Base-by-base conservation (phyloP, 2,888 invertebrate species). In the Lasioglossum zephyrum region DNA sequence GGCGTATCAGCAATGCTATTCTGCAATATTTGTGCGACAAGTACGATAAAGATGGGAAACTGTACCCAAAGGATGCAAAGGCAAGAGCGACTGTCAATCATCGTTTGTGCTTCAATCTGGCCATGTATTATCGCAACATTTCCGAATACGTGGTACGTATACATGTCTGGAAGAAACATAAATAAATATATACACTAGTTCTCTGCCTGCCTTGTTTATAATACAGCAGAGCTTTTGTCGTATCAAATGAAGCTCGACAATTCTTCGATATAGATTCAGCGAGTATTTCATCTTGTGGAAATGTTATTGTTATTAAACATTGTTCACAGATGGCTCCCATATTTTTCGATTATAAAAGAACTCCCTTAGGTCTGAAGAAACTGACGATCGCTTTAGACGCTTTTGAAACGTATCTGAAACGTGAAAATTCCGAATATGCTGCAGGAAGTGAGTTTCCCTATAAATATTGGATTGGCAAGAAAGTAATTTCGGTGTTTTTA, bases 21-120 rank as follows among this genome's bases (percentile, higher is more conserved):
- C 92, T 96, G 31, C 97, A 97, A 95, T 98, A 98, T 93, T 95
- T 98, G 83, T 97, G 97, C 77, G 98, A 98, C 89, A 97, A 97
- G 94, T 98, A 97, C 92, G 94, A 94, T 72, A 96, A 96, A 49
- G 96, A 96, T 16, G 96, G 96, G 22, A 95, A 96, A 11, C 94
- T 98, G 0, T 98, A 98, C 93, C 98, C 98, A 0, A 96, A 96
- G 87, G 97, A 97, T 86, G 96, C 97, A 0, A 96, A 96, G 94
- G 93, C 96, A 44, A 96, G 98, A 86, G 98, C 98, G 0, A 94
- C 97, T 79, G 97, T 98, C 5, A 98, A 98, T 94, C 98, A 98
- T 90, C 96, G 98, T 8, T 95, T 98, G 63, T 97, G 97, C 92
- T 98, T 98, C 94, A 97, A 98, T 93, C 95, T 98, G 93, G 97